A percentile compares a stretch with the other conserved stretches of the same genome.
Conservation (phyloP, 2,797 vertebrate genomes). For the Numenius phaeopus region DNA sequence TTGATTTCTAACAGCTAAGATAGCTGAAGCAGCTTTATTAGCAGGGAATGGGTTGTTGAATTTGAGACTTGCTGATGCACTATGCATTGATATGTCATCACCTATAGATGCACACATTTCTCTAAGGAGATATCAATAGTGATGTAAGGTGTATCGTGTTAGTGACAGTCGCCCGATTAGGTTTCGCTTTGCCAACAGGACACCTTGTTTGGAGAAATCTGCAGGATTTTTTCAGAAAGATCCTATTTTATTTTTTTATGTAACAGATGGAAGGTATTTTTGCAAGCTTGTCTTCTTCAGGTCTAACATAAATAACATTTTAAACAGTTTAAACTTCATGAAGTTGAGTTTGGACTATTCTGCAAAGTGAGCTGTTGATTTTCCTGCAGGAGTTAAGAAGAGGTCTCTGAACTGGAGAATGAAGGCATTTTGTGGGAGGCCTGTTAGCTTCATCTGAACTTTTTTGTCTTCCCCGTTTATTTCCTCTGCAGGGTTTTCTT, state of each 20-base stretch:
- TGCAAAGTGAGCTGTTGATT: neutral
- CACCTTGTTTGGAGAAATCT: neutral
- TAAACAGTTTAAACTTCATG: neutral
- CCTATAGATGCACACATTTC: neutral
- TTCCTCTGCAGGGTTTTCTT: neutral
- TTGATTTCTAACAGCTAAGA: neutral
- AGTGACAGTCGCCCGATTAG: rapidly evolving
- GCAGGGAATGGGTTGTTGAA: neutral
- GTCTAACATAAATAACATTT: neutral
- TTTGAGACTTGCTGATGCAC: neutral
- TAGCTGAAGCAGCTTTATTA: neutral
- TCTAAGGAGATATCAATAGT: neutral
- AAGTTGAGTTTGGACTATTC: neutral
- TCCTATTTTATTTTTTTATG: rapidly evolving
- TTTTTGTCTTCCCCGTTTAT: neutral
- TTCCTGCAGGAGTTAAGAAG: neutral
- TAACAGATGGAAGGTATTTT: neutral
- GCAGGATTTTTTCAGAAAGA: neutral
- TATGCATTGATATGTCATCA: neutral
- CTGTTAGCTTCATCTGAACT: neutral
- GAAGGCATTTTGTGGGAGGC: neutral
- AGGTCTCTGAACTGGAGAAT: neutral
- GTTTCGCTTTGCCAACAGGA: neutral
- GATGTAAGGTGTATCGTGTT: neutral
- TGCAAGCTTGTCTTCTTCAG: neutral